Conservation (phyloP, 2,888 invertebrate species). For the Philereme vetulata region DNA sequence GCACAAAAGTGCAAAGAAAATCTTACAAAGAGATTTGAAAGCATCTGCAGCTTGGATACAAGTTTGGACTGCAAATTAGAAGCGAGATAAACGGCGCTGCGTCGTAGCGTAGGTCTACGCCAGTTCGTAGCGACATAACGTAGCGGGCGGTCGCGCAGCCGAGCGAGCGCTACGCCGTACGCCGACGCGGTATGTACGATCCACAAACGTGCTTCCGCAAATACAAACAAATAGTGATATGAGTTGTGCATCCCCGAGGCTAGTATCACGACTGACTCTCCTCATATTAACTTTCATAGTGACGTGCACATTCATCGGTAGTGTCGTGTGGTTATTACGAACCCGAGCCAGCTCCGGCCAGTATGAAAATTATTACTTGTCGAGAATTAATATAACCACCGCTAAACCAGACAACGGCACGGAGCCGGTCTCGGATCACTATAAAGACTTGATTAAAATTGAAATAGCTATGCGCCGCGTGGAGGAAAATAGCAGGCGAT, state of each 20-base stretch:
- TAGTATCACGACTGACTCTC: conserved; percentile 76
- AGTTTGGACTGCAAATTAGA: conserved; percentile 77
- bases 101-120: conserved; percentile 48
- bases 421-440: conserved; percentile 71
- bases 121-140: conserved; percentile 70
- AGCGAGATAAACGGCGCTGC: conserved; percentile 66
- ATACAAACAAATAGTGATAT: conserved; percentile 82
- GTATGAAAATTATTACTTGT: conserved; percentile 83
- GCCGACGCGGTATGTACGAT: conserved; percentile 76
- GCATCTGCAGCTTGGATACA: conserved; percentile 76
- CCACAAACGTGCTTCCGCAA: conserved; percentile 62
- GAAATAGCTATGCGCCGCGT: conserved; percentile 81
- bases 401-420: conserved; percentile 63
- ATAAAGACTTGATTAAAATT: conserved; percentile 81
- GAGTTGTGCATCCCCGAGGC: conserved; percentile 77
- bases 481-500: conserved; percentile 77
- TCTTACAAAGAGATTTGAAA: conserved; percentile 76
- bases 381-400: conserved; percentile 81
- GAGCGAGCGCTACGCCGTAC: conserved; percentile 64
- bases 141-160: conserved; percentile 63
- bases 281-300: conserved; percentile 74
- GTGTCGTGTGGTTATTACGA: conserved; percentile 77
- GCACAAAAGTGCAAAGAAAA: conserved; percentile 73
- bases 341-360: conserved; percentile 67
- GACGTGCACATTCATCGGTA: conserved; percentile 75